Conservation (phyloP, 2,888 invertebrate species). For the Drosophila koepferae region DNA sequence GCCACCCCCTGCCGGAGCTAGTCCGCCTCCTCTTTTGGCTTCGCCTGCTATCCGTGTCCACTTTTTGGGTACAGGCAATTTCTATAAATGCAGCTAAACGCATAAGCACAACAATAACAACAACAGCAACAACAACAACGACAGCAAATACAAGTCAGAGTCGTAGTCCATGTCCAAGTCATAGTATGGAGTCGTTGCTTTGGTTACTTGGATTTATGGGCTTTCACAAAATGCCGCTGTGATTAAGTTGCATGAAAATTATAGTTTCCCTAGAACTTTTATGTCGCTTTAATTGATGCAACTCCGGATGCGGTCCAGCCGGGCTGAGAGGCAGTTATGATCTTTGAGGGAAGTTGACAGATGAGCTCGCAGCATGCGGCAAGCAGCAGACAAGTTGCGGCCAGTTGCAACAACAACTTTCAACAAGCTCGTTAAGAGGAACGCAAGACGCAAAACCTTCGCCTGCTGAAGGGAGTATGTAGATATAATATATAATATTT, state of each 20-base stretch:
- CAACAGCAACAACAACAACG: slow-evolving; percentile 5
- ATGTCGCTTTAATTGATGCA: slow-evolving; percentile 78
- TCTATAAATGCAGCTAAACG: slow-evolving; percentile 75
- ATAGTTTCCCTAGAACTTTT: slow-evolving; percentile 73
- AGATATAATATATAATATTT: slow-evolving; percentile 6
- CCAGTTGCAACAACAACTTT: slow-evolving; percentile 42
- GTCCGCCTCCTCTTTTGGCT: background rate
- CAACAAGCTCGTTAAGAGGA: slow-evolving; percentile 66
- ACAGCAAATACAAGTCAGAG: slow-evolving; percentile 9
- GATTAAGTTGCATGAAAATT: slow-evolving; percentile 75
- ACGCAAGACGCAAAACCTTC: slow-evolving; percentile 12
- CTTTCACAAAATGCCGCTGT: slow-evolving; percentile 70
- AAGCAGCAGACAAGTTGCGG: slow-evolving; percentile 25
- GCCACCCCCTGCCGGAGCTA: background rate
- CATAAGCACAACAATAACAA: slow-evolving; percentile 35
- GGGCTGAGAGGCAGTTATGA: slow-evolving; percentile 42
- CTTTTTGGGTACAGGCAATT: slow-evolving; percentile 67
- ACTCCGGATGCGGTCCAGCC: slow-evolving; percentile 63
- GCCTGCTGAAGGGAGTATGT: slow-evolving; percentile 7
- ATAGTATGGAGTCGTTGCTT: slow-evolving; percentile 7
- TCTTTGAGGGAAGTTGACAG: slow-evolving; percentile 51
- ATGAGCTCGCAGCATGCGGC: slow-evolving; percentile 55
- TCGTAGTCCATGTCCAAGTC: slow-evolving; percentile 12
- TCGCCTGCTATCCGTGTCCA: slow-evolving; percentile 54
- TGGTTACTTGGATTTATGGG: slow-evolving; percentile 54